These are phyloP conservation scores for Plebejus argus DNA, from an alignment of 2,888 invertebrate genomes.

Conservation along the genomic window DNA sequence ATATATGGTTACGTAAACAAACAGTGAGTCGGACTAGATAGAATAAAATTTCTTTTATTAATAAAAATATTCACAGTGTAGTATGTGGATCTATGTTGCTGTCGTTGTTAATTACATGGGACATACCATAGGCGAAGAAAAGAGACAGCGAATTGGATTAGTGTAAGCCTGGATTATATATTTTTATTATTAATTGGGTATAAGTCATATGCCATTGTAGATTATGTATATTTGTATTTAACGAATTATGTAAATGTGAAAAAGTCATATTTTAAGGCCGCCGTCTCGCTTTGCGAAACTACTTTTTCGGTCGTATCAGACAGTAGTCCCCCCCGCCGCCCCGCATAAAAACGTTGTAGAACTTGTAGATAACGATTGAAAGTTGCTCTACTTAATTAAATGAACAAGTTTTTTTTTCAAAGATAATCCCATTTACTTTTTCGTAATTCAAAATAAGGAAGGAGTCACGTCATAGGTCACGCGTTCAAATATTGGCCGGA, in stretches of 20 bases:
- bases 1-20: background rate
- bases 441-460: too few relatives aligned
- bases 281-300: too few relatives aligned
- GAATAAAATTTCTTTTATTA: background rate
- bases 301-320: too few relatives aligned
- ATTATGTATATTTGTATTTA: conserved; percentile 25
- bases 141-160: background rate
- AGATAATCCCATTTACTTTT: too few relatives aligned
- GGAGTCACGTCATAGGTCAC: too few relatives aligned
- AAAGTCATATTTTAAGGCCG: conserved; percentile 13
- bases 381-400: too few relatives aligned
- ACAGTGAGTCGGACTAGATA: background rate
- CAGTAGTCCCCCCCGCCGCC: too few relatives aligned
- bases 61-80: background rate
- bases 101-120: background rate
- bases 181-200: background rate
- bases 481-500: too few relatives aligned
- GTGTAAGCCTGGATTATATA: background rate
- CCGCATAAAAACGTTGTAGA: too few relatives aligned
- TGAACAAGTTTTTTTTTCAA: too few relatives aligned
- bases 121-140: background rate
- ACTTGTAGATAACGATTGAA: too few relatives aligned
- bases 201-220: background rate
- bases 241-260: background rate
- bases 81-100: background rate